These are phyloP conservation scores for Yponomeuta malinellus DNA, from an alignment of 2,888 invertebrate species.

Conservation along the genomic window DNA sequence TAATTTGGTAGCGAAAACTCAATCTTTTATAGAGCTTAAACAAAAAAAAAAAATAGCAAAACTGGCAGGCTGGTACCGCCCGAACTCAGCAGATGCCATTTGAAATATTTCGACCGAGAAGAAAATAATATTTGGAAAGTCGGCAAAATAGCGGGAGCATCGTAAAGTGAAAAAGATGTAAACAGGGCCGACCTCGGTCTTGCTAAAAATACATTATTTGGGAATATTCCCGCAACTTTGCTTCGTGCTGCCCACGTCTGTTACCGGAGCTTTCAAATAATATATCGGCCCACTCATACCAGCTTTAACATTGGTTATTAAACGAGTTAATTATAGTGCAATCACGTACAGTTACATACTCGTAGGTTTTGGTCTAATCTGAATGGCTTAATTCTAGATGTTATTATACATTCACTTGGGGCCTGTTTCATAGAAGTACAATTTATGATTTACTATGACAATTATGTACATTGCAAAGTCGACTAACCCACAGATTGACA, in stretches of 20 bases:
- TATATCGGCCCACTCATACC: background rate
- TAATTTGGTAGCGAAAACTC: too few relatives aligned
- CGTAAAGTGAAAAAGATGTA: slow-evolving; percentile 35
- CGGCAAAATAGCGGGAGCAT: slow-evolving; percentile 14
- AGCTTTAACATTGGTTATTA: background rate
- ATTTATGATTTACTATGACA: too few relatives aligned
- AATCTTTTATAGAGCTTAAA: too few relatives aligned
- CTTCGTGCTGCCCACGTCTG: slow-evolving; percentile 23
- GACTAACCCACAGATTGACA: too few relatives aligned
- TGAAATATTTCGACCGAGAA: slow-evolving; percentile 7
- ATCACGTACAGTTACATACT: too few relatives aligned
- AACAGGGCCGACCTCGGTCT: slow-evolving; percentile 63
- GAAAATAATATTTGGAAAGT: slow-evolving; percentile 10
- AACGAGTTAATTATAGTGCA: background rate
- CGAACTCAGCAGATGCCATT: slow-evolving; percentile 32
- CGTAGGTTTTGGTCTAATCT: too few relatives aligned
- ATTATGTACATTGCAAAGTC: too few relatives aligned
- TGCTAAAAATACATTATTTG: slow-evolving; percentile 62
- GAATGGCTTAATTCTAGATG: too few relatives aligned
- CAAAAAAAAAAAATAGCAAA: background rate
- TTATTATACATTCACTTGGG: too few relatives aligned
- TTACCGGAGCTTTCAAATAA: background rate
- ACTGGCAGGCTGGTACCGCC: background rate
- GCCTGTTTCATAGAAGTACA: too few relatives aligned
- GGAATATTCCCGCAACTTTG: slow-evolving; percentile 50